Conservation (phyloP, 1,140 invertebrate species). For the Drosophila jambulina region DNA sequence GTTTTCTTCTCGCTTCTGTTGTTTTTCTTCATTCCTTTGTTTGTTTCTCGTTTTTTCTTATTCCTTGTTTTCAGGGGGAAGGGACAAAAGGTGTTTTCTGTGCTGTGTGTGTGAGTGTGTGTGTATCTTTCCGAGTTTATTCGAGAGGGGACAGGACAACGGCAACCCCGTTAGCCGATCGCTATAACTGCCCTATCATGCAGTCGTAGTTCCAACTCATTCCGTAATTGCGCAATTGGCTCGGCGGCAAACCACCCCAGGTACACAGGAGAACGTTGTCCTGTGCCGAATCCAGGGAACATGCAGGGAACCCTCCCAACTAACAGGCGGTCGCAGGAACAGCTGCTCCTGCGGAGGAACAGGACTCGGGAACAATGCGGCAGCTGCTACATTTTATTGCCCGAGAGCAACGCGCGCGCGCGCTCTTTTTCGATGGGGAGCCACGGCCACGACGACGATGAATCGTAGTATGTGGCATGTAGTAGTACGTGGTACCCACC, state of each 20-base stretch:
- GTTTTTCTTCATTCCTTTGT: slow-evolving; percentile 49
- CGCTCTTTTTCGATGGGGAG: slow-evolving; percentile 42
- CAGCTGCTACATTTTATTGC: slow-evolving; percentile 72
- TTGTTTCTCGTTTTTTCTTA: slow-evolving; percentile 37
- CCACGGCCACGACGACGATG: slow-evolving; percentile 13
- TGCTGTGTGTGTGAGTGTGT: slow-evolving; percentile 14
- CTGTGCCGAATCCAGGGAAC: slow-evolving; percentile 59
- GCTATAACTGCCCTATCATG: slow-evolving; percentile 50
- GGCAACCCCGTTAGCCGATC: slow-evolving; percentile 71
- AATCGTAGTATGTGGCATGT: slow-evolving; percentile 28
- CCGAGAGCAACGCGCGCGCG: slow-evolving; percentile 48
- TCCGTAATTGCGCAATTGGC: slow-evolving; percentile 77
- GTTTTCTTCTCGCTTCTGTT: slow-evolving; percentile 58
- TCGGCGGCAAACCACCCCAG: slow-evolving; percentile 62
- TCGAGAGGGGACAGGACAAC: slow-evolving; percentile 53
- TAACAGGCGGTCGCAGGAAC: slow-evolving; percentile 39
- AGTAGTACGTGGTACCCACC: slow-evolving; percentile 16
- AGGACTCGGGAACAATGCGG: slow-evolving; percentile 60
- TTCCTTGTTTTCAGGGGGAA: slow-evolving; percentile 23
- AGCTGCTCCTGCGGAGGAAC: slow-evolving; percentile 62
- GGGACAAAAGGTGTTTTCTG: slow-evolving; percentile 63
- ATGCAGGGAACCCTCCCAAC: slow-evolving; percentile 15
- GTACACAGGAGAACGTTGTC: slow-evolving; percentile 38
- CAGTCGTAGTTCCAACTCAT: slow-evolving; percentile 19
- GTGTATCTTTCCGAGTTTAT: slow-evolving; percentile 29